Percentiles rank a stretch among this genome's conserved stretches.
phyloP scores from a whole-genome alignment of 2,113 vertebrate species.

The Onychostruthus taczanowskii region DNA sequence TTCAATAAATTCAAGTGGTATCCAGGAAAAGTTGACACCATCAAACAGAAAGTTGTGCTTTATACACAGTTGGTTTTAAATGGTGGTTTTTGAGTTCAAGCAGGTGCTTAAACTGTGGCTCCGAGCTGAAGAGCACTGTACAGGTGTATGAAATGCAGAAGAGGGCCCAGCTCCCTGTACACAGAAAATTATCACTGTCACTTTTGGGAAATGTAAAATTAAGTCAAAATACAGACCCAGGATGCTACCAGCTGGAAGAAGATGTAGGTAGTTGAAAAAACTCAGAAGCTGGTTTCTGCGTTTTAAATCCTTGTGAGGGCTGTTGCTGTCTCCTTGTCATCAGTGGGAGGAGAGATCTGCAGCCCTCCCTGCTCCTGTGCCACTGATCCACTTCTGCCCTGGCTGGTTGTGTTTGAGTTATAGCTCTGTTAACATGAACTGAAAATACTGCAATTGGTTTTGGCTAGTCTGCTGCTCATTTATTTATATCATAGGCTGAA shows the following conservation, averaged over 20 bases:
- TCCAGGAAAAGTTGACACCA: background rate
- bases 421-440: background rate
- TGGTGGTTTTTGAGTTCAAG: background rate
- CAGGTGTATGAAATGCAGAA: background rate
- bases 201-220: background rate
- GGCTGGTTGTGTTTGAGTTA: background rate
- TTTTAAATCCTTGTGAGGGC: background rate
- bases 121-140: background rate
- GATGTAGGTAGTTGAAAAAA: background rate
- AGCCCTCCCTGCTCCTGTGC: background rate
- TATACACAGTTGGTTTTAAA: background rate
- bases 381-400: background rate
- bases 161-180: background rate
- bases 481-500: background rate
- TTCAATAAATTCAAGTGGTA: background rate
- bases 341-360: background rate
- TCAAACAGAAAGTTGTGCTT: background rate
- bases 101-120: background rate
- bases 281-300: background rate
- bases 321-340: background rate
- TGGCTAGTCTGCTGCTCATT: background rate
- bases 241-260: background rate
- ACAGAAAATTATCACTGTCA: fast-evolving
- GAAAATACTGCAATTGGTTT: background rate
- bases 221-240: background rate